phyloP scores from a whole-genome alignment of 2,797 vertebrate species.

The Bradypodion pumilum region DNA sequence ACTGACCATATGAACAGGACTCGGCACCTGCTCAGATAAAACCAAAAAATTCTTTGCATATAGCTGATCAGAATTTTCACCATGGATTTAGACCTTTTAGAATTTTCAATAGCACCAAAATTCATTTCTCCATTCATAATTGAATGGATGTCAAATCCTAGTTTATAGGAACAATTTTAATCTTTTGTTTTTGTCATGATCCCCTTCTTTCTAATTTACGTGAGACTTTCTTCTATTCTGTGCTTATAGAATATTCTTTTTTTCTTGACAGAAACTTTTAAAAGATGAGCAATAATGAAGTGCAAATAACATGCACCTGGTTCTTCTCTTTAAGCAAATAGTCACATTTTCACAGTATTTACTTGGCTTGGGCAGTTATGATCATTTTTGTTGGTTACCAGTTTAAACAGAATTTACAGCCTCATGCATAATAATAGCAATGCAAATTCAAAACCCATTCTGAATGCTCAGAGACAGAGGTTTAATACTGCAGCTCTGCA shows the following conservation, averaged over 20 bases:
- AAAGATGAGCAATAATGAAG: slow-evolving; percentile 20
- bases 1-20: not conserved
- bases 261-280: not conserved
- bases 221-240: not conserved
- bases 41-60: not conserved
- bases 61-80: not conserved
- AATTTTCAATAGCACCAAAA: not conserved
- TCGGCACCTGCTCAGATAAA: not conserved
- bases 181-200: not conserved
- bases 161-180: not conserved
- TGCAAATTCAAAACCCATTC: slow-evolving; percentile 28
- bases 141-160: slow-evolving; percentile 17
- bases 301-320: slow-evolving; percentile 28
- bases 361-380: slow-evolving; percentile 13
- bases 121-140: not conserved
- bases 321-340: slow-evolving; percentile 25
- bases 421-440: slow-evolving; percentile 33
- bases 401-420: slow-evolving; percentile 36
- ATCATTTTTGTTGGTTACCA: slow-evolving; percentile 15
- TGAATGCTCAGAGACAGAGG: not conserved
- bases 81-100: not conserved
- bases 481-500: not conserved
- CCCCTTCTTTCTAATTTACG: not conserved
- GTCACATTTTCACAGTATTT: slow-evolving; percentile 23
- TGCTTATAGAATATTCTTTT: not conserved